These are phyloP conservation scores for Mya arenaria DNA, from an alignment of 1,140 invertebrate species.

Conservation along the genomic window DNA sequence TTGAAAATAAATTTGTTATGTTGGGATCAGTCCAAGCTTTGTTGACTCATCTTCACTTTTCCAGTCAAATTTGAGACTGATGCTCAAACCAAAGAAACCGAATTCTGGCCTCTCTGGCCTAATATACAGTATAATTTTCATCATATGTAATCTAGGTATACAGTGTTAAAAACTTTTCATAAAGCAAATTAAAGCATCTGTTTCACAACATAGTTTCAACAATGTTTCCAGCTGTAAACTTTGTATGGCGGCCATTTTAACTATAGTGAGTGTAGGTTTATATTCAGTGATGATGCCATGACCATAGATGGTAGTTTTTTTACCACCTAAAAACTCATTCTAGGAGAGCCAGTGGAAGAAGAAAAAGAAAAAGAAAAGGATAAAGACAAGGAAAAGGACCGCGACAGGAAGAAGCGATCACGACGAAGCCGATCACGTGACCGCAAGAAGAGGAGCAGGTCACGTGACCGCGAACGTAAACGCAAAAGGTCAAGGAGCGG, in stretches of 20 bases:
- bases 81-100: too few species aligned
- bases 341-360: background rate
- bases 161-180: background rate
- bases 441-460: constrained; percentile 33
- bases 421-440: constrained; percentile 53
- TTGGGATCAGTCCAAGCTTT: too few species aligned
- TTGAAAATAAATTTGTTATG: too few species aligned
- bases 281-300: background rate
- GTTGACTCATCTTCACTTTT: too few species aligned
- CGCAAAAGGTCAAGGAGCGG: constrained; percentile 36
- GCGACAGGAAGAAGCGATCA: constrained; percentile 34
- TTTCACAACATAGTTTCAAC: background rate
- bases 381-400: background rate
- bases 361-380: background rate
- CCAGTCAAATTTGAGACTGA: too few species aligned
- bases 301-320: background rate
- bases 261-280: background rate
- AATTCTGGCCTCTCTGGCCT: too few species aligned
- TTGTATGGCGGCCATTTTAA: background rate
- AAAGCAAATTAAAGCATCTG: background rate
- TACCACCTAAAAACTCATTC: background rate
- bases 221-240: background rate
- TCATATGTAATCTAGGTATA: background rate
- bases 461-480: constrained; percentile 33
- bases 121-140: too few species aligned